Evolutionary conservation across 2,797 vertebrate species (phyloP).

Genomic region (Lepidocolaptes lacrymiger): DNA sequence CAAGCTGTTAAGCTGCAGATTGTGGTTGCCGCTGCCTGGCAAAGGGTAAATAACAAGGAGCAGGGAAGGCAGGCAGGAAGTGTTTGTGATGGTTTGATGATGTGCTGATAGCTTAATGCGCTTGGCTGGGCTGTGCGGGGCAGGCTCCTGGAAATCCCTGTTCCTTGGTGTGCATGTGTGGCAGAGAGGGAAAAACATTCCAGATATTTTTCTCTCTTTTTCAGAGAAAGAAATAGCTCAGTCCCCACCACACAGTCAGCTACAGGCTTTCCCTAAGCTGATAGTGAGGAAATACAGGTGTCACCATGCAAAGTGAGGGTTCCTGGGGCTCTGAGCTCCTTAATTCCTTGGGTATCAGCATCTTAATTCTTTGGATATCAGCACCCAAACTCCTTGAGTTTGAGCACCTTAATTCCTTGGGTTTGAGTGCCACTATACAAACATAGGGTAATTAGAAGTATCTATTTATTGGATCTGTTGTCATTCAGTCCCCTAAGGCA

Average conservation of each 20-base stretch:
- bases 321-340: not conserved
- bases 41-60: not conserved
- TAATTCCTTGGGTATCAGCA: not conserved
- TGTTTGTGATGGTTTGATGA: conserved; percentile 16
- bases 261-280: not conserved
- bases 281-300: not conserved
- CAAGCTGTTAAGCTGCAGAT: not conserved
- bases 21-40: not conserved
- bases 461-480: not conserved
- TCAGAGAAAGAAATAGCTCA: not conserved
- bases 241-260: not conserved
- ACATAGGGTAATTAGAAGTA: not conserved
- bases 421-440: not conserved
- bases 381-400: too few species aligned
- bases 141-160: not conserved
- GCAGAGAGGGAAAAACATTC: not conserved
- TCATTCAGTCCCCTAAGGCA: not conserved
- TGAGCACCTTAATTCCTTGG: not conserved
- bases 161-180: not conserved
- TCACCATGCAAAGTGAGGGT: not conserved
- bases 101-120: not conserved
- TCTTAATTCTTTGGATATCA: not conserved
- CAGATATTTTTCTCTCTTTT: not conserved
- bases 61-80: not conserved
- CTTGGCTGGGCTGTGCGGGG: not conserved